Evolutionary conservation across 1,140 invertebrate genomes (phyloP).

Genomic region (Drosophila fuyamai): DNA sequence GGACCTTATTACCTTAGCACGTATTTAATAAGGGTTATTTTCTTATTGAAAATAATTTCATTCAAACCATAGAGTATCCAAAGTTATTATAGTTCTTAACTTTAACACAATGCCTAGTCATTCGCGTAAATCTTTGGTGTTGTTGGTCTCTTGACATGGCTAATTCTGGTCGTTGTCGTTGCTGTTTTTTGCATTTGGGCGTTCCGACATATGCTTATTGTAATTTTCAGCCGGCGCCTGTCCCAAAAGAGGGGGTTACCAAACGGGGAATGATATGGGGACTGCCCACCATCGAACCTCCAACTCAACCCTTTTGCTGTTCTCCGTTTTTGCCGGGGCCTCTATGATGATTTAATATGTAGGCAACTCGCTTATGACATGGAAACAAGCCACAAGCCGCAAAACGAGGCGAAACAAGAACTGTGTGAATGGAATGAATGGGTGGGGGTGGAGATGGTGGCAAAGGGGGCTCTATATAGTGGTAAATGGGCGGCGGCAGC

Average conservation of each 20-base stretch:
- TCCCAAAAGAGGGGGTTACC: conserved; percentile 2
- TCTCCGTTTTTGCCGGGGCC: conserved; percentile 5
- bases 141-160: conserved; percentile 25
- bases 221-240: conserved; percentile 70
- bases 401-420: conserved; percentile 59
- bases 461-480: background rate
- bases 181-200: conserved; percentile 55
- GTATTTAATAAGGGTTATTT: background rate
- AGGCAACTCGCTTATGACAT: conserved; percentile 52
- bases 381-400: conserved; percentile 34
- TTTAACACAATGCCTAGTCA: background rate
- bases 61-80: background rate
- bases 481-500: conserved; percentile 26
- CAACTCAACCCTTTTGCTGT: conserved; percentile 68
- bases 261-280: conserved; percentile 11
- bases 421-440: conserved; percentile 55
- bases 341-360: conserved; percentile 57
- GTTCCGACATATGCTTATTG: conserved; percentile 67
- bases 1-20: too few relatives aligned
- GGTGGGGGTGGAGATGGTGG: background rate
- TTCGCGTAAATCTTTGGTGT: conserved; percentile 1
- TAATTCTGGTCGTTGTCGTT: conserved; percentile 49
- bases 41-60: background rate
- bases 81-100: background rate
- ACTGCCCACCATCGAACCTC: conserved; percentile 28